Evolutionary conservation across 1,140 invertebrate species (phyloP), one percentile per base, ranked within the genome.

Genomic region (Drosophila nebulosa): DNA sequence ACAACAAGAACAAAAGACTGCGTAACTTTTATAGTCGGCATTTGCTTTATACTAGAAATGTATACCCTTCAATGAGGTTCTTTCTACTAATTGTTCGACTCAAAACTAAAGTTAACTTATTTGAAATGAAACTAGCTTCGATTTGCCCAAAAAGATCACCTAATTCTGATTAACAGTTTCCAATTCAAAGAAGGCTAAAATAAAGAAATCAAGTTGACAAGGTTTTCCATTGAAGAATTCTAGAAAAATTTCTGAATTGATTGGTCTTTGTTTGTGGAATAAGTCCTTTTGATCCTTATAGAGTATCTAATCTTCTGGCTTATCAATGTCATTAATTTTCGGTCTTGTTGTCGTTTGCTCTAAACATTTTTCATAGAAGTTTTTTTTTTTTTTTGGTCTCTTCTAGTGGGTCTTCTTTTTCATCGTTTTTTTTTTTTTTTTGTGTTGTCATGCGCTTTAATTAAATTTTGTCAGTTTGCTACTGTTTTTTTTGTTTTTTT

Each of bases 391-490:
- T 74, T 74, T 78, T 88, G 70, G n/a, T 14, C 14, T n/a, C 36
- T 39, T 39, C 14, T 39, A 46, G 39, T 46, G 39, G 18, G 16
- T 63, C 24, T 62, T 76, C 30, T 56, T 65, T 57, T 56, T 66
- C 35, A 16, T 55, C 12, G 21, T 72, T 56, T 35, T 35, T 26
- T 22, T 70, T 62, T 67, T 64, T 70, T 62, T 67, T 64, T 5
- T 53, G 32, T 64, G 27, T 53, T 75, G 83, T 86, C 83, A 86
- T 86, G 83, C 71, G 84, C 83, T 89, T 86, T 86, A 86, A 86
- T 86, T 89, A 86, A 88, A 88, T 86, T 76, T 73, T 88, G 74
- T 77, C 67, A 77, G 74, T 74, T 66, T 61, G 39, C 39, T 46
- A 46, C 39, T 46, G 12, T 50, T 46, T 61, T 32, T 42, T 46